A percentile compares a stretch with the other conserved stretches of the same genome.
Conservation (phyloP, 35 echinoderm and acorn worm species). For the Eucidaris tribuloides region DNA sequence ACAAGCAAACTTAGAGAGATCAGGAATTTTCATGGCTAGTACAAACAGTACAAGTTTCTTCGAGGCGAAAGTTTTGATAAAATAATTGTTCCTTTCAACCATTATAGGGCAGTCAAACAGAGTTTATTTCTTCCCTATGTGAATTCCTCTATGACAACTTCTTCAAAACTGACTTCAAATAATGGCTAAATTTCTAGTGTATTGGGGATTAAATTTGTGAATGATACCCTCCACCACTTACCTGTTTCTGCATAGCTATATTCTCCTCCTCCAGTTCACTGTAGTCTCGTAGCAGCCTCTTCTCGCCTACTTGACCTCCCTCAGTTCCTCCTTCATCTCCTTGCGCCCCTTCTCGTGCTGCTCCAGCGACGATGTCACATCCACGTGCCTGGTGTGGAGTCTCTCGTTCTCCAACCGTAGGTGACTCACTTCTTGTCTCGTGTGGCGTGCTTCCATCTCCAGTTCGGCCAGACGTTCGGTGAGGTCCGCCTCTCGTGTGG, state of each 20-base stretch:
- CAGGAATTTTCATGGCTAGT: too few relatives aligned
- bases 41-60: too few relatives aligned
- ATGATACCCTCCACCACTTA: slow-evolving; percentile 9
- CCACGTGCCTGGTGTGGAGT: slow-evolving; percentile 54
- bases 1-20: too few relatives aligned
- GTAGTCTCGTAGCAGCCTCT: slow-evolving; percentile 80
- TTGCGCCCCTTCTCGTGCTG: slow-evolving; percentile 68
- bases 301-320: slow-evolving; percentile 91
- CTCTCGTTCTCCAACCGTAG: slow-evolving; percentile 78
- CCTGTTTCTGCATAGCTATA: slow-evolving; percentile 97
- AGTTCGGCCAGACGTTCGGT: slow-evolving; percentile 61
- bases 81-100: too few relatives aligned
- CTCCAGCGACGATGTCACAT: slow-evolving; percentile 50
- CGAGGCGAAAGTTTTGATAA: too few relatives aligned
- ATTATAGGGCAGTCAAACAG: too few relatives aligned
- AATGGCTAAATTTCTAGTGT: background rate
- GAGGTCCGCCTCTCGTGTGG: slow-evolving; percentile 78
- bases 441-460: slow-evolving; percentile 63
- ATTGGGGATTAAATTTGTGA: background rate
- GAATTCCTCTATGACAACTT: too few relatives aligned
- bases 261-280: slow-evolving; percentile 99
- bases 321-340: slow-evolving; percentile 71
- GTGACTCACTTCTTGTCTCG: slow-evolving; percentile 57
- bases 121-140: too few relatives aligned
- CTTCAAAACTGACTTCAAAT: background rate